Percentiles rank a stretch among this genome's conserved stretches.
Conservation (phyloP, 2,888 invertebrate species). For the Hirtodrosophila cameraria region DNA sequence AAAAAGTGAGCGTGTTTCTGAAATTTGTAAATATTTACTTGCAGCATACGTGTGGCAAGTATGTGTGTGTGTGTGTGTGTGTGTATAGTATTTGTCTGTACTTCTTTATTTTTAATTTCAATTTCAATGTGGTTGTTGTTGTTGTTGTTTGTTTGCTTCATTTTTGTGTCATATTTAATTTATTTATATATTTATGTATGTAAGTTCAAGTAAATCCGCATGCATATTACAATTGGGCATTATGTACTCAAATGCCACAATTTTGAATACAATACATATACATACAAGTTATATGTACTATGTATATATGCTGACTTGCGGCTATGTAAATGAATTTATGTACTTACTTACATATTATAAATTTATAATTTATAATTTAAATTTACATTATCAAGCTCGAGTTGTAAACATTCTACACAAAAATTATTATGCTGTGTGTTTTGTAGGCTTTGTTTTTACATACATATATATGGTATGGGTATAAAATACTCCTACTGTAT, state of each 20-base stretch:
- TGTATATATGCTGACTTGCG: constrained; percentile 13
- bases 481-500: constrained; percentile 30
- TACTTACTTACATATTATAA: constrained; percentile 30
- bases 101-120: constrained; percentile 1
- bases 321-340: constrained; percentile 8
- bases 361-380: constrained; percentile 64
- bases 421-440: constrained; percentile 57
- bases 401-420: constrained; percentile 80
- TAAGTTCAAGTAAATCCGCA: constrained; percentile 30
- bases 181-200: constrained; percentile 23
- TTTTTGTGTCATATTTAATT: constrained; percentile 5
- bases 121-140: constrained; percentile 6
- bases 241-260: constrained; percentile 33
- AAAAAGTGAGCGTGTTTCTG: constrained; percentile 29
- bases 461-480: too few relatives aligned
- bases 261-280: constrained; percentile 35
- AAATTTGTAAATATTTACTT: constrained; percentile 49
- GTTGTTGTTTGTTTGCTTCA: background rate
- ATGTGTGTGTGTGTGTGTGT: constrained; percentile 8
- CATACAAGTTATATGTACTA: constrained; percentile 3
- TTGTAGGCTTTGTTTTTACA: constrained; percentile 16
- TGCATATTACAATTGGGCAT: constrained; percentile 47
- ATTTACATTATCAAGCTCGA: constrained; percentile 78
- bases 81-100: constrained; percentile 9
- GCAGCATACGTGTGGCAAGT: constrained; percentile 36